Evolutionary conservation across 2,113 vertebrate genomes (phyloP), one percentile per base, ranked within the genome.

Genomic region (Mus musculus): DNA sequence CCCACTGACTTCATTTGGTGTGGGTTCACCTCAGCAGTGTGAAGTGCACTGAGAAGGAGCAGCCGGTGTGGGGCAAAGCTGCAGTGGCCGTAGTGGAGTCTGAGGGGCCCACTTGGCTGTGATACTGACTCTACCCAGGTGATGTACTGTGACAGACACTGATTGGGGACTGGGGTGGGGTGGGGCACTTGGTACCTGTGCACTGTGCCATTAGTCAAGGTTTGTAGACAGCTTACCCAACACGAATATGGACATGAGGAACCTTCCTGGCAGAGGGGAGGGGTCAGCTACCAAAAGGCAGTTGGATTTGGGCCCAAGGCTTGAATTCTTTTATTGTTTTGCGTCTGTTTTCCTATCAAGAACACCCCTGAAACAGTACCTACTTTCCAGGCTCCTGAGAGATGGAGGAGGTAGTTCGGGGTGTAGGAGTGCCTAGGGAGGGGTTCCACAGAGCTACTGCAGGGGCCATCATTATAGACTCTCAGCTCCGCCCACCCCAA

Each of bases 1-100:
- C 22, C 24, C 26, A 81, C 76, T 91, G 87, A 61, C 86, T 95
- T 92, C 28, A 63, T 94, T 81, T 88, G 91, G 65, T 96, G 1
- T 88, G 39, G 87, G 49, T 84, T 84, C 84, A 94, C 77, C 76
- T 78, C 52, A 76, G 96, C 7, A 56, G 24, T 39, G 54, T 81
- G 56, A 72, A 59, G 72, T 26, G 71, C 84, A 52, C 39, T 46
- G 75, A 76, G 93, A 92, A 89, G 22, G 14, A 88, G 84, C 77
- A 42, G 46, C 46, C 5, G 0, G 12, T 26, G 7, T 7, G 4
- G 20, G 65, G 80, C 49, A 54, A 5, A 49, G 49, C 49, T 49
- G 49, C 49, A 49, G 49, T 24, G 88, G 90, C 24, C 33, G 42
- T 28, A 3, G 30, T 17, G 82, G 81, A 16, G 72, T 22, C 20